Evolutionary conservation across 2,113 vertebrate species (phyloP).

Genomic region (Ctenodactylus gundi): DNA sequence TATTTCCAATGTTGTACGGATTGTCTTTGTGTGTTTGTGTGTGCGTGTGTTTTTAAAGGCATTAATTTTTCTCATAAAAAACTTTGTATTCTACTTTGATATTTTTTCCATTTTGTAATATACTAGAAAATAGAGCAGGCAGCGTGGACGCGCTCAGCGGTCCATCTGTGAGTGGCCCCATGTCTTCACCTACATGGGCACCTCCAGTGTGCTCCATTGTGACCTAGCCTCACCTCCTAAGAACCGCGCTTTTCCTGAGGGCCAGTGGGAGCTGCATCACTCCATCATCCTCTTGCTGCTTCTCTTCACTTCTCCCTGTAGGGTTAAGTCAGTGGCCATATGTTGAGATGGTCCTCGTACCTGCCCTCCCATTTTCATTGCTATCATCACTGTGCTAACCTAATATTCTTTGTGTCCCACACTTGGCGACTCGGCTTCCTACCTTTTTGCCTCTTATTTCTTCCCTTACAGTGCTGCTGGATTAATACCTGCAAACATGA

Average conservation of each 20-base stretch:
- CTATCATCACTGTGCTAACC: not conserved
- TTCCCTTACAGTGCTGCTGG: not conserved
- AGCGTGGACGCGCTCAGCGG: not conserved
- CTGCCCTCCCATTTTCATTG: not conserved
- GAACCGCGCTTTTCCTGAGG: not conserved
- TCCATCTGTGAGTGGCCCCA: not conserved
- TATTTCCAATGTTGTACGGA: not conserved
- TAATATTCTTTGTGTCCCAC: not conserved
- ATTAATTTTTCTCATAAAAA: not conserved
- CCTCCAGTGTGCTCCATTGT: fast-evolving
- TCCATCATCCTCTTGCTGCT: not conserved
- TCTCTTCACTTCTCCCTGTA: not conserved
- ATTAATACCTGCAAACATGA: not conserved
- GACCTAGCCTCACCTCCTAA: not conserved
- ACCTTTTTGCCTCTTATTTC: not conserved
- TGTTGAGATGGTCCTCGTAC: too few relatives aligned
- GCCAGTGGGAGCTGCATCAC: not conserved
- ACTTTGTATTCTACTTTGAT: not conserved
- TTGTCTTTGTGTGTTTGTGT: not conserved
- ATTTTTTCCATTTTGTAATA: not conserved
- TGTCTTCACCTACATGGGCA: too few relatives aligned
- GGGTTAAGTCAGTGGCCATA: not conserved
- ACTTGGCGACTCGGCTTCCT: not conserved
- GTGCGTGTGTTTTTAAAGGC: not conserved
- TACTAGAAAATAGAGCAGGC: not conserved